Conservation (phyloP, 2,888 invertebrate species). For the Megaustenia siamemsis region DNA sequence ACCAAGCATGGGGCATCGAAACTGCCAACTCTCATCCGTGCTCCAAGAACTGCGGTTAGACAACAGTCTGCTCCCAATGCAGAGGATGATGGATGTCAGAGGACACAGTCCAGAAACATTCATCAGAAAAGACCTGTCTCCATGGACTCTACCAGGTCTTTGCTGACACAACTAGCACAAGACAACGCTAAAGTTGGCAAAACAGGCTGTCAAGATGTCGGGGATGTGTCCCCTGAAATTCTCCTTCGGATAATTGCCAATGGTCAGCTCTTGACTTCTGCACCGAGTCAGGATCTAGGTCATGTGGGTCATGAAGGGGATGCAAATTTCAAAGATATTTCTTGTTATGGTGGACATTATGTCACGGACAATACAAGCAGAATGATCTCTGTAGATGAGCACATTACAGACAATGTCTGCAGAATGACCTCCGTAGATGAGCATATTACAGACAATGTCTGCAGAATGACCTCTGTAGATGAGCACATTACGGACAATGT, state of each 20-base stretch:
- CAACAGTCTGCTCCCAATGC: not conserved
- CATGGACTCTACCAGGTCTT: not conserved
- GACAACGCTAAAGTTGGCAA: too few species aligned
- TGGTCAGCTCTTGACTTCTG: not conserved
- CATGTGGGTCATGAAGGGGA: too few species aligned
- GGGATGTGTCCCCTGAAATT: not conserved
- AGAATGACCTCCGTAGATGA: not conserved
- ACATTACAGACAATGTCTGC: not conserved
- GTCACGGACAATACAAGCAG: not conserved
- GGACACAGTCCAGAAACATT: not conserved
- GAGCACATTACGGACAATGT: not conserved
- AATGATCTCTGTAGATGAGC: not conserved
- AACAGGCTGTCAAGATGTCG: not conserved
- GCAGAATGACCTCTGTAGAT: not conserved
- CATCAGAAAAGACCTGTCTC: not conserved
- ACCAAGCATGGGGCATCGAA: constrained; percentile 10
- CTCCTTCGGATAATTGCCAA: not conserved
- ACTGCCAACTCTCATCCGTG: constrained; percentile 21
- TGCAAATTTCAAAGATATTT: not conserved
- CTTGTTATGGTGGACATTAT: too few species aligned
- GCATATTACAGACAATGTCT: not conserved
- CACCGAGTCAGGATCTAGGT: not conserved
- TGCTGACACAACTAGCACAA: not conserved
- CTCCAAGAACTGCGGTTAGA: not conserved
- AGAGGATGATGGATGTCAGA: not conserved